phyloP scores from a whole-genome alignment of 2,113 vertebrate species.

The Stictonetta naevosa region DNA sequence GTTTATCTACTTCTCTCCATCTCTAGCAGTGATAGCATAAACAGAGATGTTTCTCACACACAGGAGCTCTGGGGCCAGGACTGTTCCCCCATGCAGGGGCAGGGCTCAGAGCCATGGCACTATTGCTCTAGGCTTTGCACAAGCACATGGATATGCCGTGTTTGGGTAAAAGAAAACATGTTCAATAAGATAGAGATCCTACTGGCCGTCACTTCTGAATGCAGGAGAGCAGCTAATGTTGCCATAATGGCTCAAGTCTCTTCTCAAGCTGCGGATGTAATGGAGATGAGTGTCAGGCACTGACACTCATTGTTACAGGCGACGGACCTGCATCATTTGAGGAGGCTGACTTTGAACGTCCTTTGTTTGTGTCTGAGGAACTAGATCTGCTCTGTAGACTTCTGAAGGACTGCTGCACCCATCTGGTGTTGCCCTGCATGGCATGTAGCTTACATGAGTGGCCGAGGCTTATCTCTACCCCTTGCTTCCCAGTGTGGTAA shows the following conservation, averaged over 20 bases:
- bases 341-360: not conserved
- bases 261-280: not conserved
- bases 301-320: not conserved
- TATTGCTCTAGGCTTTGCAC: not conserved
- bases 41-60: not conserved
- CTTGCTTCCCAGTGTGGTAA: rapidly evolving
- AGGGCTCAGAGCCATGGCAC: not conserved
- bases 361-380: not conserved
- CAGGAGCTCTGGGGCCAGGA: not conserved
- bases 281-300: not conserved
- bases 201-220: not conserved
- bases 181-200: not conserved
- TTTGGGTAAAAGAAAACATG: not conserved
- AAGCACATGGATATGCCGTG: not conserved
- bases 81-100: not conserved
- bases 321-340: not conserved
- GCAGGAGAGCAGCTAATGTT: not conserved
- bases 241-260: not conserved
- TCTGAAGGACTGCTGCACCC: not conserved
- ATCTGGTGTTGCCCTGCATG: not conserved
- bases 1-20: not conserved
- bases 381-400: not conserved
- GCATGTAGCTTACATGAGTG: rapidly evolving
- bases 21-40: not conserved
- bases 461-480: not conserved